A percentile compares a stretch with the other conserved stretches of the same genome.
Conservation (phyloP, 2,888 invertebrate genomes). For the Sinohyriopsis cumingii region DNA sequence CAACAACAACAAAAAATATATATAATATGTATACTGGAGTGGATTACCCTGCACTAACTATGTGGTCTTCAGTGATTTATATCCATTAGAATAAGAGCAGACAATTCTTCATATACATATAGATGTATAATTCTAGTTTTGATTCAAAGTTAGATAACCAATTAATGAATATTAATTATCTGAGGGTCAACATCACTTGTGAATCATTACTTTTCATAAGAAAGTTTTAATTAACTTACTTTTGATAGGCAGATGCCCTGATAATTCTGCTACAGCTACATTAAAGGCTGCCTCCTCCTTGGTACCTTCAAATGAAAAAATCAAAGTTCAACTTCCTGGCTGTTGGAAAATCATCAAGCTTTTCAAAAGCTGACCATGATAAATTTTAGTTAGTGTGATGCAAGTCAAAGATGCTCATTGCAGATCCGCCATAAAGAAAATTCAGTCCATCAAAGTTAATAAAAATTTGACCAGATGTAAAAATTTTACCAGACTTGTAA, state of each 20-base stretch:
- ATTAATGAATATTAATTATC: neutral
- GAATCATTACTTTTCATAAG: too few relatives aligned
- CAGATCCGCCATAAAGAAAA: too few relatives aligned
- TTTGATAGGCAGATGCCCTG: slow-evolving; percentile 83
- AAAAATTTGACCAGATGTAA: too few relatives aligned
- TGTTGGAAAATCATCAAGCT: neutral
- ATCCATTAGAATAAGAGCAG: neutral
- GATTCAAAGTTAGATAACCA: neutral
- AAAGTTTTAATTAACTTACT: slow-evolving; percentile 43
- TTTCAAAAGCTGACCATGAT: too few relatives aligned
- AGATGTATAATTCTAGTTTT: neutral
- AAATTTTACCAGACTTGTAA: too few relatives aligned
- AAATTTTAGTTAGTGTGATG: too few relatives aligned
- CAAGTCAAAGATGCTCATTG: too few relatives aligned
- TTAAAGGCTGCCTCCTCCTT: slow-evolving; percentile 68
- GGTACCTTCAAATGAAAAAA: slow-evolving; percentile 32
- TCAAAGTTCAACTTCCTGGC: neutral
- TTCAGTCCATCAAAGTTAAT: too few relatives aligned
- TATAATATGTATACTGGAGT: too few relatives aligned
- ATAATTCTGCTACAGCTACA: slow-evolving; percentile 84
- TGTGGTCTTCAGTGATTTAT: neutral
- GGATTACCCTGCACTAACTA: too few relatives aligned
- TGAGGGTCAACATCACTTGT: neutral
- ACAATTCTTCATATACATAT: neutral
- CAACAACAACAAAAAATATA: too few relatives aligned